Evolutionary conservation across 2,797 vertebrate species (phyloP).

Genomic region (Microhierax caerulescens): DNA sequence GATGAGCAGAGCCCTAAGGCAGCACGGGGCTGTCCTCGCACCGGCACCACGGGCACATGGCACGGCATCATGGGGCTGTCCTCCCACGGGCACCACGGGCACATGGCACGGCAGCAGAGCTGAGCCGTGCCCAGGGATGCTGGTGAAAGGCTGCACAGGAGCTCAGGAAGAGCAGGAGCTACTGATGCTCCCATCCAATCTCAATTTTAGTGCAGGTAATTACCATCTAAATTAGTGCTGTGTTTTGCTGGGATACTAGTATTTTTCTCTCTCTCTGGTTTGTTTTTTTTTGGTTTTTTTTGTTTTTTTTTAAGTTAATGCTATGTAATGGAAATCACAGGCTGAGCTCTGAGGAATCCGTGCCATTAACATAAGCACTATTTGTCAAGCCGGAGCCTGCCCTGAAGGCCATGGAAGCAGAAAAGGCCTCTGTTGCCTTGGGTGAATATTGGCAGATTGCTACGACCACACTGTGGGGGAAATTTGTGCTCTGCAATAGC

Average conservation of each 20-base stretch:
- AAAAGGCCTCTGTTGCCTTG: not conserved
- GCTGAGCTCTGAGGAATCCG: not conserved
- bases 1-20: no score
- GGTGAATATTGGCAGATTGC: not conserved
- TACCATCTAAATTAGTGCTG: not conserved
- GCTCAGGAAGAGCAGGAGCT: not conserved
- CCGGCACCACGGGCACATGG: no score
- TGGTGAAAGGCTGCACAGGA: accelerated
- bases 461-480: not conserved
- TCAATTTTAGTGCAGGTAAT: not conserved
- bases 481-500: not conserved
- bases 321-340: not conserved
- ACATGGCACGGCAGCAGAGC: not conserved
- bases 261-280: not conserved
- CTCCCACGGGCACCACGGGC: accelerated
- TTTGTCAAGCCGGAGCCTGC: not conserved
- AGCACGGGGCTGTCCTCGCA: no score
- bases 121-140: not conserved
- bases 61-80: no score
- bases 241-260: not conserved
- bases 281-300: no score
- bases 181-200: not conserved
- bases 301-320: not conserved
- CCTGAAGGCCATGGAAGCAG: not conserved
- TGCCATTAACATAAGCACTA: not conserved